phyloP scores from a whole-genome alignment of 2,888 invertebrate species.

The Zygogramma bicolorata region DNA sequence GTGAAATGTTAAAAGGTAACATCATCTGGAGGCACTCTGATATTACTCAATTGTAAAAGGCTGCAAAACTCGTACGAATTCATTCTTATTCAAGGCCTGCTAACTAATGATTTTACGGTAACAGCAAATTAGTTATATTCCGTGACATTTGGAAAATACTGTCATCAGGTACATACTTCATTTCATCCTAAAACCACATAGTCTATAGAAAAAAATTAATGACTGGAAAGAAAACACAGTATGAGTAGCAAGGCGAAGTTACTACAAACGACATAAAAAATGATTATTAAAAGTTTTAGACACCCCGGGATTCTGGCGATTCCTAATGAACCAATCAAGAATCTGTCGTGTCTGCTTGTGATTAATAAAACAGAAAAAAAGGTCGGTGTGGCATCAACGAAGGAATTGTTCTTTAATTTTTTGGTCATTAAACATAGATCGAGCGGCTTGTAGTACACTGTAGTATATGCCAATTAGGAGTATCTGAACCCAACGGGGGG shows the following conservation, averaged over 20 bases:
- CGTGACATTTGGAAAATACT: too few species aligned
- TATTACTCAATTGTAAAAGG: too few species aligned
- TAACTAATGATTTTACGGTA: too few species aligned
- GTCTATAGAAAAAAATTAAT: constrained; percentile 59
- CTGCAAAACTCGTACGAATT: too few species aligned
- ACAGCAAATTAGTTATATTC: too few species aligned
- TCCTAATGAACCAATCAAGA: constrained; percentile 57
- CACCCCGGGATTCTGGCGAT: constrained; percentile 57
- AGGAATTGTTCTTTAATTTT: constrained; percentile 58
- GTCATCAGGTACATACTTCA: neutral
- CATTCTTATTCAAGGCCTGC: too few species aligned
- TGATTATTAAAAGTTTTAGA: constrained; percentile 60
- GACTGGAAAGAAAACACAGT: constrained; percentile 57
- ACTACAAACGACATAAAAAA: constrained; percentile 46
- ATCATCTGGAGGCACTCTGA: too few species aligned
- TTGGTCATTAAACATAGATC: constrained; percentile 57
- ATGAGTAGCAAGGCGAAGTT: constrained; percentile 57
- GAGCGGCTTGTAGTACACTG: constrained; percentile 50
- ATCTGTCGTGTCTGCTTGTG: constrained; percentile 56
- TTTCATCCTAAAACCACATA: neutral
- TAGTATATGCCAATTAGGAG: constrained; percentile 60
- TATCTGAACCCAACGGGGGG: constrained; percentile 54
- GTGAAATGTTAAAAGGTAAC: too few species aligned
- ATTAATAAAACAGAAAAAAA: constrained; percentile 56
- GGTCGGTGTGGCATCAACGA: constrained; percentile 36